A percentile compares a stretch with the other conserved stretches of the same genome.
Evolutionary conservation across 2,113 vertebrate genomes (phyloP).

Genomic region (Chauna torquata): DNA sequence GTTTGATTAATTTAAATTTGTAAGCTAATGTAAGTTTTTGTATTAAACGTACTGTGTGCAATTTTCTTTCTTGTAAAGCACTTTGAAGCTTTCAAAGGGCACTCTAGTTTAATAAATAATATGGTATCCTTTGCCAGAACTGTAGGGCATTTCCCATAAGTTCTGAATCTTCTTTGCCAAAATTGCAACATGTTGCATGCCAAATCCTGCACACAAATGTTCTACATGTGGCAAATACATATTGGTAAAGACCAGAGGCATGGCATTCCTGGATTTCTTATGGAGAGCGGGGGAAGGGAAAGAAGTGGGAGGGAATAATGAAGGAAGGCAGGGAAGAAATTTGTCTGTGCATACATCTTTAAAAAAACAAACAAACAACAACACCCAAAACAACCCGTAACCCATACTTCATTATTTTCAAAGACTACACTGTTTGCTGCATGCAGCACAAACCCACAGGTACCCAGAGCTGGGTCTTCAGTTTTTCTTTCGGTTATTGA

Average conservation of each 20-base stretch:
- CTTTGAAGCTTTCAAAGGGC: conserved; percentile 67
- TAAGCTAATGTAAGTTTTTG: conserved; percentile 63
- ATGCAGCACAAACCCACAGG: not conserved
- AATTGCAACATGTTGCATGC: conserved; percentile 49
- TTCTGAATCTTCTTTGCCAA: conserved; percentile 39
- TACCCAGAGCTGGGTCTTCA: not conserved
- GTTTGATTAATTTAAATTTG: conserved; percentile 61
- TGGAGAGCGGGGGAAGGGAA: not conserved
- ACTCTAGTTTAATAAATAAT: conserved; percentile 63
- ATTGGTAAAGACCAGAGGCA: conserved; percentile 34
- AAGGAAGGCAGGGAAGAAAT: not conserved
- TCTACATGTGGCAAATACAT: conserved; percentile 24
- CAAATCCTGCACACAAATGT: conserved; percentile 54
- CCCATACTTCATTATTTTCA: not conserved
- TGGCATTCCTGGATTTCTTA: conserved; percentile 39
- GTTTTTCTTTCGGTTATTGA: not conserved
- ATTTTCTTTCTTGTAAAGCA: conserved; percentile 59
- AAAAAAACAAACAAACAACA: not conserved
- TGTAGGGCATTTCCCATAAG: conserved; percentile 63
- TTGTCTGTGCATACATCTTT: not conserved
- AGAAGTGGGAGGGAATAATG: not conserved
- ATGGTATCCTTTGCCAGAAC: conserved; percentile 54
- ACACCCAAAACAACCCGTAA: not conserved
- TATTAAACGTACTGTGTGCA: conserved; percentile 55
- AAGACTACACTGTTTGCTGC: not conserved